phyloP scores from a whole-genome alignment of 1,140 invertebrate species.

The Carposina sasakii region DNA sequence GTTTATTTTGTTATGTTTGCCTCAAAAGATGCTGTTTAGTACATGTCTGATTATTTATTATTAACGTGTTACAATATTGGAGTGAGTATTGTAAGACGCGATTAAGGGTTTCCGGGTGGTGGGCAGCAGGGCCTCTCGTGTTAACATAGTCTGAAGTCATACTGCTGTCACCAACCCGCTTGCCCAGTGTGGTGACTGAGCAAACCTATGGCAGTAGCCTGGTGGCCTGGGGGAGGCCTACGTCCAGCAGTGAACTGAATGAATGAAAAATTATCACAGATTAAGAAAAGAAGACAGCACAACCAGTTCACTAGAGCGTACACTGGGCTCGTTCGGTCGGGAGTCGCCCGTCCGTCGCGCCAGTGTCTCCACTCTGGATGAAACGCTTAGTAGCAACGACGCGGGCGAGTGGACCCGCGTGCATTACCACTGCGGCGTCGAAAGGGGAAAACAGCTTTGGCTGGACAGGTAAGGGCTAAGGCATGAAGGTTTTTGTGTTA shows the following conservation, averaged over 20 bases:
- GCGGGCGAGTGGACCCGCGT: constrained; percentile 57
- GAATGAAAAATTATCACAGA: constrained; percentile 21
- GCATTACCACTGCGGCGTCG: constrained; percentile 43
- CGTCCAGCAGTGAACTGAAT: not conserved
- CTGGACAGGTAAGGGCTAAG: constrained; percentile 65
- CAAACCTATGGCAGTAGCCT: too few species aligned
- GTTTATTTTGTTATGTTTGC: too few species aligned
- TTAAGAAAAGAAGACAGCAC: constrained; percentile 58
- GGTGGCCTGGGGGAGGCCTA: too few species aligned
- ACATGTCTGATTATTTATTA: too few species aligned
- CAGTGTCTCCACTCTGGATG: constrained; percentile 61
- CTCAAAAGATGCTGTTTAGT: too few species aligned
- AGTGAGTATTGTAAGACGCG: constrained; percentile 5
- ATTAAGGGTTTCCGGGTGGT: too few species aligned
- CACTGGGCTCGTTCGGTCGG: constrained; percentile 36
- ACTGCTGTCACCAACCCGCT: too few species aligned
- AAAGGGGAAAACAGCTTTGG: constrained; percentile 64
- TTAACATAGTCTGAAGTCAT: too few species aligned
- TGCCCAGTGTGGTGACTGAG: too few species aligned
- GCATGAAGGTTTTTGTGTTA: too few species aligned
- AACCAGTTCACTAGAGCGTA: constrained; percentile 59
- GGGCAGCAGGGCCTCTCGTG: too few species aligned
- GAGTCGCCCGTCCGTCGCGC: constrained; percentile 48
- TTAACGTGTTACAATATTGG: too few species aligned
- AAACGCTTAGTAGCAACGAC: constrained; percentile 65